Evolutionary conservation across 2,113 vertebrate species (phyloP).

Genomic region (Ameiurus melas): DNA sequence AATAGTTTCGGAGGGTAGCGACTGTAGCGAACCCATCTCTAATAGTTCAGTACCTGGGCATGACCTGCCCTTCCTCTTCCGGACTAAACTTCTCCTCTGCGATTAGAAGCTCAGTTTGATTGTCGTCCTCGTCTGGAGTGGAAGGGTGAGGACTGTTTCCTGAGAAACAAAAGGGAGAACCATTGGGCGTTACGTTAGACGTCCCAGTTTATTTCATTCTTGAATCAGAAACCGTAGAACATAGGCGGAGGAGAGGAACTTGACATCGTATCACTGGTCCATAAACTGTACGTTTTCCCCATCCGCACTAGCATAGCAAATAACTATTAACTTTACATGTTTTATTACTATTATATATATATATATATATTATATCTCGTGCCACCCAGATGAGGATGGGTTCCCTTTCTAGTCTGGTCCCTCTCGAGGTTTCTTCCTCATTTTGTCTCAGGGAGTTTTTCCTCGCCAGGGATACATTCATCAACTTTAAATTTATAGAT

Average conservation of each 20-base stretch:
- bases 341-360: too few relatives aligned
- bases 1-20: too few relatives aligned
- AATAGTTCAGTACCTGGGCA: slow-evolving; percentile 82
- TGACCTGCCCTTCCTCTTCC: slow-evolving; percentile 91
- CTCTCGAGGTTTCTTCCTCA: too few relatives aligned
- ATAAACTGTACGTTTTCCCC: not conserved
- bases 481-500: too few relatives aligned
- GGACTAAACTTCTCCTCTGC: slow-evolving; percentile 98
- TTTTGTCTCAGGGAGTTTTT: too few relatives aligned
- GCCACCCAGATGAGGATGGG: too few relatives aligned
- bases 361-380: too few relatives aligned
- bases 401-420: too few relatives aligned
- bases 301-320: too few relatives aligned
- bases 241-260: not conserved
- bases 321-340: too few relatives aligned
- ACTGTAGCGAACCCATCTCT: not conserved
- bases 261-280: not conserved
- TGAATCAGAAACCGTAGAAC: not conserved
- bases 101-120: slow-evolving; percentile 91
- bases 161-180: slow-evolving; percentile 54
- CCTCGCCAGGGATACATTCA: too few relatives aligned
- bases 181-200: not conserved
- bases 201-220: not conserved
- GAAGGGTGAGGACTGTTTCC: slow-evolving; percentile 96
- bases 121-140: slow-evolving; percentile 94